Percentiles rank a stretch among this genome's conserved stretches.
Conservation (phyloP, 2,797 vertebrate genomes). For the Uromys caudimaculatus region DNA sequence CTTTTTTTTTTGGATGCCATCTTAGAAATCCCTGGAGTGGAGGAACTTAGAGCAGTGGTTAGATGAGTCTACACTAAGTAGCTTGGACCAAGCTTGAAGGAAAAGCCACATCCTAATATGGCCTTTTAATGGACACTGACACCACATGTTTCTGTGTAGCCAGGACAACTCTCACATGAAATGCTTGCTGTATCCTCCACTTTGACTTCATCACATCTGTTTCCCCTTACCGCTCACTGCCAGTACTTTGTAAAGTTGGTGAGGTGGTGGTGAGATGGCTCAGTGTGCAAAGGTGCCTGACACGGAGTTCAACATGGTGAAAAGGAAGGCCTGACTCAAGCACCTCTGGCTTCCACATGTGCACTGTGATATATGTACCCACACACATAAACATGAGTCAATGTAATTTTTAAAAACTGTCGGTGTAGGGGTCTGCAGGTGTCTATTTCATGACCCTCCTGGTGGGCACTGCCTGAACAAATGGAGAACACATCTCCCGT, state of each 20-base stretch:
- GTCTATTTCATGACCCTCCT: background rate
- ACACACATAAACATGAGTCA: too few species aligned
- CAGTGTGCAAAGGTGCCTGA: background rate
- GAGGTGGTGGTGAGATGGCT: background rate
- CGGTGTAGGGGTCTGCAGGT: background rate
- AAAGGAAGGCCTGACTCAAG: background rate
- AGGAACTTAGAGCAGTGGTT: slow-evolving; percentile 36
- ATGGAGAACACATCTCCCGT: background rate
- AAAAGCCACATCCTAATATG: background rate
- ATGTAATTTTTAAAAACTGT: background rate
- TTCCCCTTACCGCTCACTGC: background rate
- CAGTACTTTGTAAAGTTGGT: background rate
- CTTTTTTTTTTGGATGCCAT: slow-evolving; percentile 2
- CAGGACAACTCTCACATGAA: background rate
- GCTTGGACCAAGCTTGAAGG: background rate
- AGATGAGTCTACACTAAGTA: slow-evolving; percentile 1
- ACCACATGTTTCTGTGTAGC: background rate
- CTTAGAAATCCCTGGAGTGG: slow-evolving; percentile 54
- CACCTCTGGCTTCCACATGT: background rate
- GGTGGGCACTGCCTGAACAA: background rate
- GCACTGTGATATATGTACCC: background rate
- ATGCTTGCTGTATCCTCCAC: background rate
- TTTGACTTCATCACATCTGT: background rate
- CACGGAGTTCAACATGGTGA: background rate
- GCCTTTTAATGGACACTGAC: slow-evolving; percentile 4